Conservation (phyloP, 2,888 invertebrate species). For the Temnothorax ravouxi region DNA sequence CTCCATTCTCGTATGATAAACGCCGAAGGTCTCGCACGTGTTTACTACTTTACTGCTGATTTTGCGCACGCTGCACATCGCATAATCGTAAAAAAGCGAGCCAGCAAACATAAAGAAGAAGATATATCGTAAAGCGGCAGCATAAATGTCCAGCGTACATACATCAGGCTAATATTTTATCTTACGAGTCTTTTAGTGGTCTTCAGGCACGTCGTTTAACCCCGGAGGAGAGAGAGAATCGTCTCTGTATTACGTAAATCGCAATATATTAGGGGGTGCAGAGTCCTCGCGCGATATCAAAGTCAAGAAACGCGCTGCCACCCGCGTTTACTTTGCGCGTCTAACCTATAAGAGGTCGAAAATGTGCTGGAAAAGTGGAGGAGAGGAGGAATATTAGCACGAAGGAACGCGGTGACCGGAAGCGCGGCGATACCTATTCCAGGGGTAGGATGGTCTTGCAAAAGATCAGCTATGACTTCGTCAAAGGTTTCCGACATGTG, state of each 20-base stretch:
- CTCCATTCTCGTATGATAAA: too few relatives aligned
- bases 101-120: too few relatives aligned
- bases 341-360: constrained; percentile 61
- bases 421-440: neutral
- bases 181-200: neutral
- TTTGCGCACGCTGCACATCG: neutral
- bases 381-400: constrained; percentile 56
- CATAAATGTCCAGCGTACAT: neutral
- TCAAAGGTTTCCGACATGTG: constrained; percentile 67
- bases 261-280: neutral
- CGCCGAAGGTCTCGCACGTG: too few relatives aligned
- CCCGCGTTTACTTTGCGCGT: neutral
- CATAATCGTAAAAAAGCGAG: neutral
- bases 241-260: constrained; percentile 21
- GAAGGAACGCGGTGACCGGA: constrained; percentile 16
- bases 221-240: neutral
- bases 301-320: neutral
- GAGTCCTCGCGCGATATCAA: neutral
- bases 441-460: constrained; percentile 74
- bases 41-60: neutral
- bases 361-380: constrained; percentile 69
- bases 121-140: too few relatives aligned
- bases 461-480: constrained; percentile 64
- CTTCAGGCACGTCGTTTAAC: neutral
- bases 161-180: neutral